Percentiles rank a stretch among this genome's conserved stretches.
These are phyloP conservation scores for Strix uralensis DNA, from an alignment of 2,113 vertebrate species.

Conservation along the genomic window DNA sequence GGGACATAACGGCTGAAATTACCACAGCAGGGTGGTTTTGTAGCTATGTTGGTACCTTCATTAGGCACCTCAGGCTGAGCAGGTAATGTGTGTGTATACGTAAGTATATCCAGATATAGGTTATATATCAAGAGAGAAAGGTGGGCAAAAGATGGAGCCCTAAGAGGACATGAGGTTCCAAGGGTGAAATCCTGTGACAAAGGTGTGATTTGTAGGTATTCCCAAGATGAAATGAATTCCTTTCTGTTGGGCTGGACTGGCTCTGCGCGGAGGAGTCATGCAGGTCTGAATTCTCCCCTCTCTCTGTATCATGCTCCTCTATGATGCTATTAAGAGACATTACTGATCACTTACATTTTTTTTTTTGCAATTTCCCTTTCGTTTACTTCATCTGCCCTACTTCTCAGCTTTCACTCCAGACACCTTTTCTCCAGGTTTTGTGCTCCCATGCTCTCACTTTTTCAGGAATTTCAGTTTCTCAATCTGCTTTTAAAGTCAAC, in stretches of 20 bases:
- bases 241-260: background rate
- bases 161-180: background rate
- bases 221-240: background rate
- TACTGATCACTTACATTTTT: background rate
- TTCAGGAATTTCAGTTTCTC: background rate
- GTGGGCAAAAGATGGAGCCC: background rate
- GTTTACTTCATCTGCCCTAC: background rate
- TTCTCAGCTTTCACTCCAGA: background rate
- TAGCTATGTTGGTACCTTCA: background rate
- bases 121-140: background rate
- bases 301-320: background rate
- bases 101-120: background rate
- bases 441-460: background rate
- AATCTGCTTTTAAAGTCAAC: background rate
- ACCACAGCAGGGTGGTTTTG: constrained; percentile 24
- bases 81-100: background rate
- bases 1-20: constrained; percentile 4
- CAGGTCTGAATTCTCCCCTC: background rate
- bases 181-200: background rate
- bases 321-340: background rate
- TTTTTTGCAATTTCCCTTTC: background rate
- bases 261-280: background rate
- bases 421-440: background rate
- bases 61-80: background rate
- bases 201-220: background rate